Evolutionary conservation across 2,888 invertebrate species (phyloP).

Genomic region (Caenorhabditis sulstoni): DNA sequence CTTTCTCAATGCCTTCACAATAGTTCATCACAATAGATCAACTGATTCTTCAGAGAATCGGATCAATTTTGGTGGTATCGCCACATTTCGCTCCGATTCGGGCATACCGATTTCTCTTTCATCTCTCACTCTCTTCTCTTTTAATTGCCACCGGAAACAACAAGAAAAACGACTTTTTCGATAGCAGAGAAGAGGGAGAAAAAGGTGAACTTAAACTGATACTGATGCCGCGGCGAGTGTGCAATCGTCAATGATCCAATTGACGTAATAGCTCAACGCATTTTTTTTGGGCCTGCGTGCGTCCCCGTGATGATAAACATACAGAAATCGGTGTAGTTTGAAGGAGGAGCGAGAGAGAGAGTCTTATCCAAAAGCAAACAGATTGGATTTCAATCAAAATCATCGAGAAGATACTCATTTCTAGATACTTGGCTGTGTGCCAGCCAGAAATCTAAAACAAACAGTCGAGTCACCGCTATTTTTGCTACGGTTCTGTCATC

Average conservation of each 20-base stretch:
- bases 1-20: not conserved
- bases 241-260: constrained; percentile 42
- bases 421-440: not conserved
- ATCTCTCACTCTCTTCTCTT: not conserved
- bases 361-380: constrained; percentile 28
- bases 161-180: not conserved
- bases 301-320: constrained; percentile 18
- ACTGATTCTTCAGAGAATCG: not conserved
- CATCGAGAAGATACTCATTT: not conserved
- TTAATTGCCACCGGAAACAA: not conserved
- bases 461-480: too few species aligned
- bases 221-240: not conserved
- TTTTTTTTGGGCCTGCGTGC: constrained; percentile 19
- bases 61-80: too few species aligned
- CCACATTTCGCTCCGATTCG: not conserved
- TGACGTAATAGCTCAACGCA: constrained; percentile 51
- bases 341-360: not conserved
- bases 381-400: constrained; percentile 28
- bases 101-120: not conserved
- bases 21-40: not conserved
- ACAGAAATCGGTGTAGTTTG: constrained; percentile 38
- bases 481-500: not conserved
- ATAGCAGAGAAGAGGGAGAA: not conserved
- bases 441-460: too few species aligned
- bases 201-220: not conserved